A percentile compares a stretch with the other conserved stretches of the same genome.
phyloP scores from a whole-genome alignment of 1,140 invertebrate genomes.

The Tachypleus tridentatus region DNA sequence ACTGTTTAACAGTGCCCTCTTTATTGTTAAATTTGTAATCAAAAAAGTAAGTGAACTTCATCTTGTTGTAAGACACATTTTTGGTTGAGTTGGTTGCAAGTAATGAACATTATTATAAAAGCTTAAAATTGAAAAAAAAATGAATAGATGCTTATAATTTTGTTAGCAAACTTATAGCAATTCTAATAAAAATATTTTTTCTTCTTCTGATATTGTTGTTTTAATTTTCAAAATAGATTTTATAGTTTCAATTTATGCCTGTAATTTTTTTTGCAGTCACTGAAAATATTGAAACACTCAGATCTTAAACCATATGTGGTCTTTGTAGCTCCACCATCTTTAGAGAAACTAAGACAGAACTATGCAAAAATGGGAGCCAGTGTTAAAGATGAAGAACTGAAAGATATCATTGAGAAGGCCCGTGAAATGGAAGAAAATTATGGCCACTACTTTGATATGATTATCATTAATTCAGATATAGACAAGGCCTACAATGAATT shows the following conservation, averaged over 20 bases:
- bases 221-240: background rate
- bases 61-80: too few species aligned
- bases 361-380: conserved; percentile 31
- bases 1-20: too few species aligned
- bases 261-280: conserved; percentile 38
- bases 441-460: conserved; percentile 41
- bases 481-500: conserved; percentile 39
- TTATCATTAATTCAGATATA: conserved; percentile 40
- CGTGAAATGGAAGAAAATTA: conserved; percentile 39
- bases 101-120: too few species aligned
- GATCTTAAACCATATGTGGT: conserved; percentile 43
- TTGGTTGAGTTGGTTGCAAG: too few species aligned
- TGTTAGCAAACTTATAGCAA: too few species aligned
- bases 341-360: conserved; percentile 34
- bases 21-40: too few species aligned
- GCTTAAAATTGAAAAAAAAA: too few species aligned
- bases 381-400: conserved; percentile 32
- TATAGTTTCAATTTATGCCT: conserved; percentile 4
- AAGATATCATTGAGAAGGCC: conserved; percentile 38
- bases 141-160: background rate
- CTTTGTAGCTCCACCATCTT: conserved; percentile 40
- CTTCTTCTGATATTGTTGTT: background rate
- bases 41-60: too few species aligned
- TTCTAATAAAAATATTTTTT: background rate
- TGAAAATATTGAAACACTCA: conserved; percentile 68